Evolutionary conservation across 2,888 invertebrate species (phyloP), one percentile per base, ranked within the genome.

Genomic region (Pseudococcus jackbeardsleyi): DNA sequence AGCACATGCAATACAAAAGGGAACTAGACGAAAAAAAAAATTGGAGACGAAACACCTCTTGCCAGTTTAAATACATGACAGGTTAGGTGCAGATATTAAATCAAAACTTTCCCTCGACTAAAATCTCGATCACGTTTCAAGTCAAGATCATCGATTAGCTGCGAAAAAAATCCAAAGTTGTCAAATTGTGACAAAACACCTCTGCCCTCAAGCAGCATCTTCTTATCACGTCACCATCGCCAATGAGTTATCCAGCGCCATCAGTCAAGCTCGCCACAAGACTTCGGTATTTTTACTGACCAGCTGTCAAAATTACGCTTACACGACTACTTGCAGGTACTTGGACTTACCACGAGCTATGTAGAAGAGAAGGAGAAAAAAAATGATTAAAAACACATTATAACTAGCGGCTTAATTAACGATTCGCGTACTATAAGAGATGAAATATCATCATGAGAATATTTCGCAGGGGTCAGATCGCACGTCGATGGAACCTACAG

Each of bases 311-410:
- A 68, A 68, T 68, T 54, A 54, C 68, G 22, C 12, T 22, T 26
- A 68, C 26, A 68, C 68, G 68, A 68, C 26, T 68, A 68, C 68
- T 68, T 68, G 68, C 26, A 33, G 1, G 26, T 33, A 33, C 26
- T 33, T 33, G 26, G 26, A 64, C 50, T 42, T 9, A 9, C 6
- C 8, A 42, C 9, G 48, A 50, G 48, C 4, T 15, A 15, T 1
- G 11, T 12, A 50, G 12, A 50, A 50, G 1, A n/a, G 12, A 54
- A 1, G 54, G n/a, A 54, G 15, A 54, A 12, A 54, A 54, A 68
- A 68, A 68, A 68, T 68, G 68, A 68, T 68, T 68, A 68, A 68
- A 68, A 68, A 68, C 68, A 68, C 68, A 68, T 68, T 68, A 68
- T 15, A 68, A 26, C 68, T 68, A 12, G 22, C 54, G 54, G 68